phyloP scores from a whole-genome alignment of 1,140 invertebrate genomes.

The Magallana ariakensis region DNA sequence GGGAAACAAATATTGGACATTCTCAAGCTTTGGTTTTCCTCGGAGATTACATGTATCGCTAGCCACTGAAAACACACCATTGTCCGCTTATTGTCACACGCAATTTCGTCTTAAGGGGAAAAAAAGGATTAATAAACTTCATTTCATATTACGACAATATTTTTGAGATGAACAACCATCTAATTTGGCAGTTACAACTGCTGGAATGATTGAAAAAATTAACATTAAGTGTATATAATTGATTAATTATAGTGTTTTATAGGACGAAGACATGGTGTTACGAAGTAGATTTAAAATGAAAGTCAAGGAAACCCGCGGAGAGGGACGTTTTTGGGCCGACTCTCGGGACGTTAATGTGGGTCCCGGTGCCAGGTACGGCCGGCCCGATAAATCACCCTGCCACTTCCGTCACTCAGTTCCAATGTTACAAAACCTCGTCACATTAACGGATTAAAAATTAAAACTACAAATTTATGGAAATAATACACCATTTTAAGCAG shows the following conservation, averaged over 20 bases:
- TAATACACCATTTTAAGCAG: neutral
- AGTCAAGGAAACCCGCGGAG: neutral
- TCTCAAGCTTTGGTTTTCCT: neutral
- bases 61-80: too few species aligned
- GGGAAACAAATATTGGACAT: neutral
- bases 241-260: neutral
- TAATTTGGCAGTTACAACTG: neutral
- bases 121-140: neutral
- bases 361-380: slow-evolving; percentile 16
- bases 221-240: neutral
- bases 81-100: too few species aligned
- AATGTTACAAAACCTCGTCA: slow-evolving; percentile 15
- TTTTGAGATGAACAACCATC: neutral
- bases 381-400: slow-evolving; percentile 12
- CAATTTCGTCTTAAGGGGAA: too few species aligned
- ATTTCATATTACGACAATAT: neutral
- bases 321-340: neutral
- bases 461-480: slow-evolving; percentile 16
- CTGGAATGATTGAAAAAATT: neutral
- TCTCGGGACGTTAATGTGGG: slow-evolving; percentile 22
- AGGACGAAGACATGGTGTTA: neutral
- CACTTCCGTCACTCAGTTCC: neutral
- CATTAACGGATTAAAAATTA: slow-evolving; percentile 23
- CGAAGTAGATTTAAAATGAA: neutral
- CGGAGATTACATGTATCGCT: neutral